Percentiles rank a stretch among this genome's conserved stretches.
Conservation (phyloP, 2,113 vertebrate genomes). For the Nerophis ophidion region DNA sequence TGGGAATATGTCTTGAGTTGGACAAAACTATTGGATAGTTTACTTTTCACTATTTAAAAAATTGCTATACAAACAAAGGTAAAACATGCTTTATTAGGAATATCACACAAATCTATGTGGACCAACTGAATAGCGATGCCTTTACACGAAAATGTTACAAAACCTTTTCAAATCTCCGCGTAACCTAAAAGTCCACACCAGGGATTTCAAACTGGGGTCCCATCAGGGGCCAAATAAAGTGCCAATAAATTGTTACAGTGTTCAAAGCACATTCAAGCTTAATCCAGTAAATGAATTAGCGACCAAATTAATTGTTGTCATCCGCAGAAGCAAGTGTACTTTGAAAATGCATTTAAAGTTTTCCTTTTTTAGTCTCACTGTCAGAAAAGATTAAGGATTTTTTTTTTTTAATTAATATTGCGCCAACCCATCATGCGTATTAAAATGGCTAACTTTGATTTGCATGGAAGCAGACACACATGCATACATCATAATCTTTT, state of each 20-base stretch:
- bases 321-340: constrained; percentile 69
- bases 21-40: neutral
- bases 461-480: constrained; percentile 40
- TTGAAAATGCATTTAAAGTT: constrained; percentile 75
- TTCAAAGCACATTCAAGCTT: constrained; percentile 65
- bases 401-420: constrained; percentile 70
- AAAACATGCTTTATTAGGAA: neutral
- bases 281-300: constrained; percentile 74
- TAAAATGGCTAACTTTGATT: constrained; percentile 69
- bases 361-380: constrained; percentile 59
- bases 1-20: too few species aligned
- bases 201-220: constrained; percentile 59
- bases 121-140: neutral
- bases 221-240: constrained; percentile 64
- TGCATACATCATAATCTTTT: too few species aligned
- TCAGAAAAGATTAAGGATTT: constrained; percentile 68
- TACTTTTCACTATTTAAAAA: neutral
- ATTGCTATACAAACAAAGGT: too few species aligned
- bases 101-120: neutral
- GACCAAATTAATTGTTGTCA: constrained; percentile 71
- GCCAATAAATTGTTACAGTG: constrained; percentile 59
- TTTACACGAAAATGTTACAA: neutral
- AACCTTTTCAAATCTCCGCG: constrained; percentile 27
- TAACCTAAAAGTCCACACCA: constrained; percentile 55
- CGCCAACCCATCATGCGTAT: constrained; percentile 72